Conservation (phyloP, 2,113 vertebrate species). For the Peromyscus californicus region DNA sequence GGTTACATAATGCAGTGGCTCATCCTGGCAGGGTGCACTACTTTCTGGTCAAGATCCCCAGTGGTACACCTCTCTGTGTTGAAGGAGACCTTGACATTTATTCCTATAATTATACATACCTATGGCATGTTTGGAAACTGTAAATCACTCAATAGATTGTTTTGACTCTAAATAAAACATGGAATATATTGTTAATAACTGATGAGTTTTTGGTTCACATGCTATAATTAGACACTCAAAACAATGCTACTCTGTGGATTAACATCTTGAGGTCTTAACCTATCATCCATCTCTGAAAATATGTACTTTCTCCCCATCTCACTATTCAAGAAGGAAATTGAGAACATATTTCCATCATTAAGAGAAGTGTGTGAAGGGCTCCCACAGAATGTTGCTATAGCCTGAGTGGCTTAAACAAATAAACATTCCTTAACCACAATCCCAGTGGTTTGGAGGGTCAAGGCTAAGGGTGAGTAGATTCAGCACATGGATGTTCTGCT, state of each 20-base stretch:
- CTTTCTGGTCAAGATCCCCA: background rate
- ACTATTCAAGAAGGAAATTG: background rate
- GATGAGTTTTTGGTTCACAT: background rate
- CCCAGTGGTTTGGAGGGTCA: too few relatives aligned
- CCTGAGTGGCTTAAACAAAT: too few relatives aligned
- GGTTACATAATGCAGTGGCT: background rate
- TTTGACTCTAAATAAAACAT: conserved; percentile 3
- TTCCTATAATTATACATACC: background rate
- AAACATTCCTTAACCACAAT: background rate
- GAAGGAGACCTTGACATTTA: background rate
- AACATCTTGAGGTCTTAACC: background rate
- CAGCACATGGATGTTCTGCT: too few relatives aligned
- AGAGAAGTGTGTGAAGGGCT: background rate
- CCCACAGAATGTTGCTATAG: background rate
- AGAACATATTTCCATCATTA: background rate
- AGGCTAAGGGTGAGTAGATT: background rate
- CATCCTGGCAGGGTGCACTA: background rate
- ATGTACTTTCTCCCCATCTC: background rate
- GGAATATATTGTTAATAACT: background rate
- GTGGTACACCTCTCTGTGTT: background rate
- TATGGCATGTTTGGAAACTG: background rate
- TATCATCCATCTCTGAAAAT: background rate
- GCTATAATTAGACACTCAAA: background rate
- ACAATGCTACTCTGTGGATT: background rate
- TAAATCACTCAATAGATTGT: background rate